phyloP scores from a whole-genome alignment of 2,113 vertebrate genomes.

The Phaethon lepturus region DNA sequence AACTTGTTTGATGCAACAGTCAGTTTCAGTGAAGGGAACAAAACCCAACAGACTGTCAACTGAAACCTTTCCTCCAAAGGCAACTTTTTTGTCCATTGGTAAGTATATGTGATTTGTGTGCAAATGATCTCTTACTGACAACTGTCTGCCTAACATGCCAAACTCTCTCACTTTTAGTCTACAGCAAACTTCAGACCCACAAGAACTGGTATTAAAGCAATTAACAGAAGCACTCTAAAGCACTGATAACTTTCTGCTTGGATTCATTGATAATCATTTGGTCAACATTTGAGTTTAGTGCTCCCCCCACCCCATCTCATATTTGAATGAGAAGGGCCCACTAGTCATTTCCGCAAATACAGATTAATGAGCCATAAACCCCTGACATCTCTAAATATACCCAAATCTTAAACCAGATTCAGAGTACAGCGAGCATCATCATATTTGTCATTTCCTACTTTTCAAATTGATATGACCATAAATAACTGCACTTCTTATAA shows the following conservation, averaged over 20 bases:
- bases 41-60: neutral
- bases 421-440: neutral
- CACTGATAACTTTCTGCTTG: neutral
- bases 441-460: neutral
- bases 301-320: neutral
- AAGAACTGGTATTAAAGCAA: neutral
- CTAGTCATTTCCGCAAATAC: neutral
- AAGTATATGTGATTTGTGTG: neutral
- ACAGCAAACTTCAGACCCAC: neutral
- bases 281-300: neutral
- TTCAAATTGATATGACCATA: neutral
- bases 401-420: neutral
- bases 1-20: neutral
- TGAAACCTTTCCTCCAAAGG: neutral
- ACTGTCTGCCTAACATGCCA: fast-evolving
- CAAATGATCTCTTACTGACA: neutral
- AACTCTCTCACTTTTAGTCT: neutral
- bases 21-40: neutral
- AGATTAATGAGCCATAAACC: neutral
- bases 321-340: neutral
- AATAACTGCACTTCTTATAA: neutral
- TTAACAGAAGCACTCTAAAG: neutral
- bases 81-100: neutral
- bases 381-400: neutral
- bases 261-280: neutral